These are phyloP conservation scores for Nyctibius grandis DNA, from an alignment of 2,797 vertebrate species.

Conservation along the genomic window DNA sequence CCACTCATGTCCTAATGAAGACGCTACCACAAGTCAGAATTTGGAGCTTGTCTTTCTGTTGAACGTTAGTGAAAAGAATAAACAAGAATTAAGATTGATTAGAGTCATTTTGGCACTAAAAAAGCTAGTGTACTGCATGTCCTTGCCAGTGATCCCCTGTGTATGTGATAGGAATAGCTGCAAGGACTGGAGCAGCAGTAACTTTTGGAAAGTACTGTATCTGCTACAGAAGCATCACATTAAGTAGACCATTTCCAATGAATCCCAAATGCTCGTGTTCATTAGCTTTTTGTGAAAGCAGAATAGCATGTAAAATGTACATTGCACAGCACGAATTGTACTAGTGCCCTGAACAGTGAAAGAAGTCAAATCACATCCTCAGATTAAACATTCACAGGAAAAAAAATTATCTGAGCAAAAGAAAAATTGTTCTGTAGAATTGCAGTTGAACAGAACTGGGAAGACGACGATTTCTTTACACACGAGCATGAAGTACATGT, in stretches of 20 bases:
- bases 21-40: neutral
- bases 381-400: neutral
- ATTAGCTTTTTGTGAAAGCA: conserved; percentile 22
- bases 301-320: conserved; percentile 6
- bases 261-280: conserved; percentile 25
- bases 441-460: neutral
- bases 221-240: conserved; percentile 24
- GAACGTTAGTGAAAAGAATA: neutral
- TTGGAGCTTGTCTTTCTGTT: neutral
- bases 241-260: conserved; percentile 23
- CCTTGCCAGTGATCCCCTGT: conserved; percentile 4
- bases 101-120: conserved; percentile 3
- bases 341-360: neutral
- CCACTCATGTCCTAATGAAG: neutral
- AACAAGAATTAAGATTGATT: conserved; percentile 21
- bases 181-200: conserved; percentile 26
- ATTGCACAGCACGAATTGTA: neutral
- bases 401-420: neutral
- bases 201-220: conserved; percentile 6
- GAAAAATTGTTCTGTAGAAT: neutral
- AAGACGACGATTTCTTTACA: neutral
- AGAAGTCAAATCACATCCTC: neutral
- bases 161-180: conserved; percentile 20
- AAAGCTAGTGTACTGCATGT: neutral
- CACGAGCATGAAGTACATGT: neutral